Conservation (phyloP, 2,113 vertebrate genomes). For the Forbesichthys agassizii region DNA sequence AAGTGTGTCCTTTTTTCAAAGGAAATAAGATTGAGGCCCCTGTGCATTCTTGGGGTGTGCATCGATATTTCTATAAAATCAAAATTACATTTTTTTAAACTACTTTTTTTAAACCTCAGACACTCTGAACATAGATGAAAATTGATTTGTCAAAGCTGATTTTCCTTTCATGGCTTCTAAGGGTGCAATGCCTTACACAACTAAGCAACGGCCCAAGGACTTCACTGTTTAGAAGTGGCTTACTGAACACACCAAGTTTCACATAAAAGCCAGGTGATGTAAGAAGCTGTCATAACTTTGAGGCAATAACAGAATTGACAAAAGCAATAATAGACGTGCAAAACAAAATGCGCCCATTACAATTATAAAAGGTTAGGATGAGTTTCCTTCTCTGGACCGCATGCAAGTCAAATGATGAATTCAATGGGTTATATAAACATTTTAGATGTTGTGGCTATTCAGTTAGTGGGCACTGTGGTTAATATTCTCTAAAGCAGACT, state of each 20-base stretch:
- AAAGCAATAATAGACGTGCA: conserved; percentile 34
- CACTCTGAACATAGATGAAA: conserved; percentile 42
- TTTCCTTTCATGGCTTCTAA: conserved; percentile 19
- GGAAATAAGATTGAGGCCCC: conserved; percentile 6
- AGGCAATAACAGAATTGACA: conserved; percentile 34
- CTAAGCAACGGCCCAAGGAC: conserved; percentile 36
- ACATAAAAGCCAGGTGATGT: conserved; percentile 61
- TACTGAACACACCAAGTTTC: conserved; percentile 53
- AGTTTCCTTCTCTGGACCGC: conserved; percentile 15
- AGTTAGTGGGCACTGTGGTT: conserved; percentile 5
- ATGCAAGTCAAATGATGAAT: conserved; percentile 18
- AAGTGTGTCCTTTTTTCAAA: conserved; percentile 26
- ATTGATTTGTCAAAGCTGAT: conserved; percentile 38
- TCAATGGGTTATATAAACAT: conserved; percentile 13
- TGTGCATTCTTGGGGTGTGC: conserved; percentile 21
- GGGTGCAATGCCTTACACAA: conserved; percentile 19
- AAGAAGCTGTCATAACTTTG: conserved; percentile 48
- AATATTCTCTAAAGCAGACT: not conserved
- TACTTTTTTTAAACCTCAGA: conserved; percentile 16
- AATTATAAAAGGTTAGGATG: conserved; percentile 21
- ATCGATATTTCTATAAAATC: conserved; percentile 23
- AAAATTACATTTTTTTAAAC: conserved; percentile 23
- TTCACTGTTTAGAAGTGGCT: conserved; percentile 25
- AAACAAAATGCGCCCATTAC: conserved; percentile 20
- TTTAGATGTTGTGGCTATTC: conserved; percentile 6